Conservation (phyloP, 2,797 vertebrate genomes). For the Micrastur ruficollis region DNA sequence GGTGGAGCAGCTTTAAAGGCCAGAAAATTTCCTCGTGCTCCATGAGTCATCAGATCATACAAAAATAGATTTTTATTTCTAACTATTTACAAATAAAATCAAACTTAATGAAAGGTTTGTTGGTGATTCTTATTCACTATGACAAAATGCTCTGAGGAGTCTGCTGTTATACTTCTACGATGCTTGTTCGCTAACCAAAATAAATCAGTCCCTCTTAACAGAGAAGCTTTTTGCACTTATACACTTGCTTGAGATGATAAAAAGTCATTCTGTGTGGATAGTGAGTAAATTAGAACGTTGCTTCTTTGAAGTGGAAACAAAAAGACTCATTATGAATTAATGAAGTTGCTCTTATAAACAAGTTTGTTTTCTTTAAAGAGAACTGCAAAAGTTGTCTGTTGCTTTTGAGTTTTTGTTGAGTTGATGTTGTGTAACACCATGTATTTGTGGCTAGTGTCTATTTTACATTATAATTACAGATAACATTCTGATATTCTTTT, state of each 20-base stretch:
- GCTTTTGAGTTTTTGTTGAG: not conserved
- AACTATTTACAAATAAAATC: conserved; percentile 53
- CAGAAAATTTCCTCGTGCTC: conserved; percentile 19
- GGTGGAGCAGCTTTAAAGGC: not conserved
- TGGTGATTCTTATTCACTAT: not conserved
- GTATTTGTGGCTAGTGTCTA: not conserved
- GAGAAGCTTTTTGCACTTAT: not conserved
- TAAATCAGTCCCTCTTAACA: not conserved
- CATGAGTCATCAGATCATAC: conserved; percentile 11
- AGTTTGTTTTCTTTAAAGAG: not conserved
- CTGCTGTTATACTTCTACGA: not conserved
- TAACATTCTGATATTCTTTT: not conserved
- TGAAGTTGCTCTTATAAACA: not conserved
- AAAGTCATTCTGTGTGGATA: not conserved
- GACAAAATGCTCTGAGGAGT: conserved; percentile 3
- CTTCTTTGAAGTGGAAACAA: conserved; percentile 1
- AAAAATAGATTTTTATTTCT: conserved; percentile 39
- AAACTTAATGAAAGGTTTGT: conserved; percentile 7
- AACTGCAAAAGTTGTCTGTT: not conserved
- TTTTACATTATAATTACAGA: not conserved
- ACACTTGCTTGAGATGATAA: not conserved
- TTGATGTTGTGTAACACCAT: not conserved
- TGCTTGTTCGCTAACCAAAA: not conserved
- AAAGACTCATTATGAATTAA: conserved; percentile 2
- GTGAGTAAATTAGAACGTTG: not conserved